phyloP scores from a whole-genome alignment of 2,888 invertebrate genomes.

The Altica lythri region DNA sequence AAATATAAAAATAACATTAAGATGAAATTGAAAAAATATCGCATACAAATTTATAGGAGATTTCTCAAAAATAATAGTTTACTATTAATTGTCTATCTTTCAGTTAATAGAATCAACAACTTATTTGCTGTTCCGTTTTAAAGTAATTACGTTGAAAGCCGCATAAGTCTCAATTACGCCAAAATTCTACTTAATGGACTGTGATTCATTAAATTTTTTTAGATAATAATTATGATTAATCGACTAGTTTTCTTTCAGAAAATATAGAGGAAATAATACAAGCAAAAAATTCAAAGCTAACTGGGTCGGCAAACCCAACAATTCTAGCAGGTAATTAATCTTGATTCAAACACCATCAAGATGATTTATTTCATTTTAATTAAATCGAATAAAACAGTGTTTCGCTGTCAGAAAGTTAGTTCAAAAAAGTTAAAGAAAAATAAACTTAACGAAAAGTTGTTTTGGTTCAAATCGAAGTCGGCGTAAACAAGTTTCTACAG shows the following conservation, averaged over 20 bases:
- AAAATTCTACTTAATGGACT: slow-evolving; percentile 16
- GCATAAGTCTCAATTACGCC: not conserved
- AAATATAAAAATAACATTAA: too few species aligned
- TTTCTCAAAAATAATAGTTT: too few species aligned
- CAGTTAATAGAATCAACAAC: too few species aligned
- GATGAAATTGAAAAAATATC: too few species aligned
- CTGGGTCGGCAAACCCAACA: slow-evolving; percentile 29
- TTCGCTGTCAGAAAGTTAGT: slow-evolving; percentile 29
- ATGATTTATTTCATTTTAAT: slow-evolving; percentile 43
- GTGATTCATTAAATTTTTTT: slow-evolving; percentile 19
- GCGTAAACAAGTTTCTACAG: too few species aligned
- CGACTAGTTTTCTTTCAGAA: slow-evolving; percentile 22
- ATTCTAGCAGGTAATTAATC: slow-evolving; percentile 37
- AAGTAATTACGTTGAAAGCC: not conserved
- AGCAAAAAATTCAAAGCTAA: slow-evolving; percentile 28
- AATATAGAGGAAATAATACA: slow-evolving; percentile 21
- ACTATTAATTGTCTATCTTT: too few species aligned
- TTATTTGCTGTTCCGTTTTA: not conserved
- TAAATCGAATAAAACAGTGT: slow-evolving; percentile 40
- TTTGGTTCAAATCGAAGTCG: too few species aligned
- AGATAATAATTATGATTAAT: slow-evolving; percentile 28
- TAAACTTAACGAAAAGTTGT: too few species aligned
- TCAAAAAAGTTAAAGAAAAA: slow-evolving; percentile 21
- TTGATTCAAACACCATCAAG: slow-evolving; percentile 39
- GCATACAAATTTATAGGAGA: too few species aligned